phyloP scores from a whole-genome alignment of 1,140 invertebrate genomes.

The Magallana gigas region DNA sequence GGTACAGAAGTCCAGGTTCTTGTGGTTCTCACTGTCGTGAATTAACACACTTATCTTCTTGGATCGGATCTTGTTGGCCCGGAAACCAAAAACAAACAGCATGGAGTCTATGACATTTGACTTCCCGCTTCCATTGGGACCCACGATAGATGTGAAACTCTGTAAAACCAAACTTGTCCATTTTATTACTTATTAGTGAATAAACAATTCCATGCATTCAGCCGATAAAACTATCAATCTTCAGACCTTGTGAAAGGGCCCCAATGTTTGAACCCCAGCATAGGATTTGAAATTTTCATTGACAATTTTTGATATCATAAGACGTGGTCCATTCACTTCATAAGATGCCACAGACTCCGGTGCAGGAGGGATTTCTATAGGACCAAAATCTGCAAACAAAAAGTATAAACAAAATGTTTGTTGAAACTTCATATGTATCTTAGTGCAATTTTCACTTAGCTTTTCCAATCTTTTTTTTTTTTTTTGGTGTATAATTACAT shows the following conservation, averaged over 20 bases:
- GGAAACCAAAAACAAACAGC: slow-evolving; percentile 99
- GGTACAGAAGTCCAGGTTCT: slow-evolving; percentile 88
- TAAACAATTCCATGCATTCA: too few relatives aligned
- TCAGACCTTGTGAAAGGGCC: slow-evolving; percentile 81
- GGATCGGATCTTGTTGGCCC: slow-evolving; percentile 96
- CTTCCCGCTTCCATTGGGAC: slow-evolving; percentile 99
- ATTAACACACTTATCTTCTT: slow-evolving; percentile 97
- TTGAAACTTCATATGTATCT: too few relatives aligned
- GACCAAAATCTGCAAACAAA: slow-evolving; percentile 72
- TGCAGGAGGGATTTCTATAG: slow-evolving; percentile 75
- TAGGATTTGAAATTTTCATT: slow-evolving; percentile 99
- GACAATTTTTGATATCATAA: slow-evolving; percentile 95
- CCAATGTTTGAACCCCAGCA: slow-evolving; percentile 86
- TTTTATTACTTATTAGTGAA: too few relatives aligned
- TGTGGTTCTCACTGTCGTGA: slow-evolving; percentile 93
- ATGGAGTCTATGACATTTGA: slow-evolving; percentile 99
- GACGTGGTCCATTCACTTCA: slow-evolving; percentile 80
- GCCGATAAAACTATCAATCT: background rate
- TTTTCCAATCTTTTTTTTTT: too few relatives aligned
- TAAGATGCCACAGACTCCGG: slow-evolving; percentile 73
- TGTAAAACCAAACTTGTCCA: slow-evolving; percentile 79
- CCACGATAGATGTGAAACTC: slow-evolving; percentile 98
- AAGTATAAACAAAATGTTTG: background rate
- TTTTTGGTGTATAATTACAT: too few relatives aligned
- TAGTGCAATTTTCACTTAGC: too few relatives aligned